Base-by-base conservation (phyloP, 2,113 vertebrate species). In the Falco punctatus region DNA sequence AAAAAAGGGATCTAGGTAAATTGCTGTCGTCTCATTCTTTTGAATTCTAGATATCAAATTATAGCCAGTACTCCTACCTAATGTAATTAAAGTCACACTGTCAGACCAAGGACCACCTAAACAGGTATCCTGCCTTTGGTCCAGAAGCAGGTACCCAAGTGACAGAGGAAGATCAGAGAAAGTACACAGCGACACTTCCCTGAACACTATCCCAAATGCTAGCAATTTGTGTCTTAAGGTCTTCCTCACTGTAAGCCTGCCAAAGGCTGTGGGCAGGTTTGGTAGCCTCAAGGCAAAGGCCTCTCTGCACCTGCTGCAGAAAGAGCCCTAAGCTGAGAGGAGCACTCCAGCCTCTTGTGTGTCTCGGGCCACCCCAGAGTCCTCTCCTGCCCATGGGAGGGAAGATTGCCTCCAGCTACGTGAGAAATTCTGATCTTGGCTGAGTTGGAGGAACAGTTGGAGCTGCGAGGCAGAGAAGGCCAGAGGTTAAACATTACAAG, bases 321-420 rank as follows among this genome's bases (percentile, higher is more conserved):
- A 81, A 51, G 57, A 67, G 2, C 27, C 11, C 28, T 40, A 46
- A 75, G 27, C 10, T 42, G 58, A 64, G 40, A 55, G 28, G 42
- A 46, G 2, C 6, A 13, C 12, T 28, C 52, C 44, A 42, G 13
- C 22, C 30, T 69, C 65, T 61, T 33, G 12, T 14, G 19, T 55
- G 51, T 46, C 8, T 3, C 51, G 35, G 59, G 21, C 6, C 28
- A 13, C 33, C 21, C 33, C 1, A 0, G 86, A 82, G 35, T 74
- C 10, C 7, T 40, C 42, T 80, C 19, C 11, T 24, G 30, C 42
- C 61, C 52, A 12, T 0, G 1, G 59, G 13, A 72, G 21, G 35
- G 40, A 70, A 81, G 9, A 5, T 66, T 0, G 0, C 35, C 28
- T 52, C 49, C 54, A 57, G 4, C n/a, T 90, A 0, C 15, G 11